Evolutionary conservation across 2,888 invertebrate species (phyloP).

Genomic region (Ceraclea dissimilis): DNA sequence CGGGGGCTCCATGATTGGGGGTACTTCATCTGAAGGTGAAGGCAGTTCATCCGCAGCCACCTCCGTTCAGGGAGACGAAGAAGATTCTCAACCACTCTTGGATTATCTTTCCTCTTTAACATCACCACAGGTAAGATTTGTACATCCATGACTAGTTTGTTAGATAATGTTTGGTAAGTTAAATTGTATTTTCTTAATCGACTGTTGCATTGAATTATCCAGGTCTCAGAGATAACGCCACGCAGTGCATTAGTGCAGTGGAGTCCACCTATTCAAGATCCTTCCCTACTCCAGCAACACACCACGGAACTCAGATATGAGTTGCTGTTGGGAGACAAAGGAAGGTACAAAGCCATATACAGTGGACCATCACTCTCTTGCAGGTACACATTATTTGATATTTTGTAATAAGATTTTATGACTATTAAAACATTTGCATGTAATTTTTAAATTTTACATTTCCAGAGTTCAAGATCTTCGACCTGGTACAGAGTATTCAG

Average conservation of each 20-base stretch:
- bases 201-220: too few species aligned
- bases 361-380: slow-evolving; percentile 69
- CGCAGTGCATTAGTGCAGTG: slow-evolving; percentile 80
- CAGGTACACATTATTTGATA: slow-evolving; percentile 37
- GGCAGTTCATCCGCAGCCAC: slow-evolving; percentile 67
- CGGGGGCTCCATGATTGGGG: slow-evolving; percentile 44
- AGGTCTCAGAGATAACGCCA: slow-evolving; percentile 78
- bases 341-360: slow-evolving; percentile 79
- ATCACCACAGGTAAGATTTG: slow-evolving; percentile 56
- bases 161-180: too few species aligned
- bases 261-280: slow-evolving; percentile 57
- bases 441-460: slow-evolving; percentile 2
- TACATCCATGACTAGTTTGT: too few species aligned
- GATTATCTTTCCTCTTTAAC: slow-evolving; percentile 68
- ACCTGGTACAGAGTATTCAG: slow-evolving; percentile 82
- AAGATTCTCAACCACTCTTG: slow-evolving; percentile 57
- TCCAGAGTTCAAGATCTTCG: slow-evolving; percentile 68
- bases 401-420: background rate
- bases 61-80: slow-evolving; percentile 66
- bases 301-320: slow-evolving; percentile 70
- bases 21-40: slow-evolving; percentile 75
- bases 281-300: slow-evolving; percentile 33
- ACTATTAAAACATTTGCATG: background rate
- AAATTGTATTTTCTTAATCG: too few species aligned
- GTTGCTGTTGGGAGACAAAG: slow-evolving; percentile 73